Evolutionary conservation across 2,113 vertebrate species (phyloP).

Genomic region (Rhagologus leucostigma): DNA sequence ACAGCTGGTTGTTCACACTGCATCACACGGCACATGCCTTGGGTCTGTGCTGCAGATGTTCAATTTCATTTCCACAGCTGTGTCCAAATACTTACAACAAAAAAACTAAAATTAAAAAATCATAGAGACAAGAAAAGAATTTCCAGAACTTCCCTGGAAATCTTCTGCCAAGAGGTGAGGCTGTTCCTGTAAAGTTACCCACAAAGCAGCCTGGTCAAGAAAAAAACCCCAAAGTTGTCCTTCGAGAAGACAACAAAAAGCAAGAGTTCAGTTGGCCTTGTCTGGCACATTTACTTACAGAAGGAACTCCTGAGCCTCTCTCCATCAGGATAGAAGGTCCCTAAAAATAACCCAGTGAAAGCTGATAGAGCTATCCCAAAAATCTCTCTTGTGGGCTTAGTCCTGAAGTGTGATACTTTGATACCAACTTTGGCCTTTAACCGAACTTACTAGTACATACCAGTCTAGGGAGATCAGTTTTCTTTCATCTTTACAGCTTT

Average conservation of each 20-base stretch:
- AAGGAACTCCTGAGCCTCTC: not conserved
- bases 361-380: not conserved
- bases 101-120: not conserved
- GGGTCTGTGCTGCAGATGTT: not conserved
- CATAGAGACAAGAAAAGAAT: not conserved
- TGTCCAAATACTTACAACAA: not conserved
- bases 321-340: not conserved
- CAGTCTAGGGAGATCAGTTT: not conserved
- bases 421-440: not conserved
- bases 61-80: not conserved
- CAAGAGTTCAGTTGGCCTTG: accelerated
- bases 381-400: not conserved
- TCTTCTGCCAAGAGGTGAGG: not conserved
- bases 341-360: constrained; percentile 10
- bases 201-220: not conserved
- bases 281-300: not conserved
- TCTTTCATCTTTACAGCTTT: not conserved
- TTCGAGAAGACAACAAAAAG: accelerated
- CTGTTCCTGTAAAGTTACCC: not conserved
- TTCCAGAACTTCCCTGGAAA: not conserved
- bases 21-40: accelerated
- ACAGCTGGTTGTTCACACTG: not conserved
- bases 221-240: not conserved
- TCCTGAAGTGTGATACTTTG: not conserved
- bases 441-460: not conserved